Base-by-base conservation (phyloP, 2,888 invertebrate genomes). In the Teleogryllus oceanicus region DNA sequence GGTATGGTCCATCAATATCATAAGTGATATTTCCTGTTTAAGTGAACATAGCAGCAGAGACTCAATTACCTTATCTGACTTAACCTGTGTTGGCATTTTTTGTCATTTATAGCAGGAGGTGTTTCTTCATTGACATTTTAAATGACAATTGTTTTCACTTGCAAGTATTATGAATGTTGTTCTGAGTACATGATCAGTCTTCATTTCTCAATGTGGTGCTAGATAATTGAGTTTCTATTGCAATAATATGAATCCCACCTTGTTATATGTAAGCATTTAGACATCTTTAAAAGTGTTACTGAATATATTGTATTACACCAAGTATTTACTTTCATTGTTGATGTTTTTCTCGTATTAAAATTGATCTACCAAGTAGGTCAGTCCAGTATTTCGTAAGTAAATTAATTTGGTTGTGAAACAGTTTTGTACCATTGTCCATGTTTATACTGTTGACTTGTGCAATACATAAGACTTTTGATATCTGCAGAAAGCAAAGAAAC, bases 1-100 rank as follows among this genome's bases (percentile, higher is more conserved):
- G 62, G 62, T 62, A 62, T 62, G 62, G 62, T 62, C 62, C 62
- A 62, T 62, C 62, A 62, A 62, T 62, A 62, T 62, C 62, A 62
- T 62, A 18, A 62, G 62, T 62, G 62, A 62, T 62, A 62, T 62
- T 62, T 62, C 62, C 16, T 62, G 62, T 62, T 62, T 62, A 62
- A 62, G 62, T 18, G 62, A 62, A 62, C n/a, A 18, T n/a, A 62
- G 62, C 62, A 18, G 13, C 62, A 62, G 62, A n/a, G 62, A 62
- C 62, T 62, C 62, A 62, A 62, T 62, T 62, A 62, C 62, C 62
- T 62, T 62, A 18, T 18, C n/a, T 18, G n/a, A 62, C 37, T 37
- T 37, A 37, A 37, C 37, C 37, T 37, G 37, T 37, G 37, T 37
- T 37, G 37, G 62, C 62, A 62, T 62, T 62, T 62, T 62, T 62